phyloP scores from a whole-genome alignment of 2,113 vertebrate genomes.

The Noctilio leporinus region DNA sequence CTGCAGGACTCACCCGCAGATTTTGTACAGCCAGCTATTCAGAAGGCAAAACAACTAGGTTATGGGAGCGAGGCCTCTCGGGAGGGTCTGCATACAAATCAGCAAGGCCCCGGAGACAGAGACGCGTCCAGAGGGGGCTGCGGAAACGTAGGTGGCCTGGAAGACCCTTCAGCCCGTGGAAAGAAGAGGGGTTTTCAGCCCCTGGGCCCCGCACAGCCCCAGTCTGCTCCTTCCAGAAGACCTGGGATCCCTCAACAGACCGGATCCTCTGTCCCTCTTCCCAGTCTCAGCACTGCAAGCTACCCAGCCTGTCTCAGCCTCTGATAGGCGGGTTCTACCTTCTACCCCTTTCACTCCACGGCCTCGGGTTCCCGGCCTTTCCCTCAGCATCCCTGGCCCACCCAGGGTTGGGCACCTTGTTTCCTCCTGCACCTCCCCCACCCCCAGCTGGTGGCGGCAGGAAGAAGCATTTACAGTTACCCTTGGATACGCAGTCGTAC shows the following conservation, averaged over 20 bases:
- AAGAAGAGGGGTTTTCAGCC: accelerated
- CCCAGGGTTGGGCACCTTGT: neutral
- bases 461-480: neutral
- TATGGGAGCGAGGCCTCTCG: neutral
- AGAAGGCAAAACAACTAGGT: neutral
- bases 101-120: neutral
- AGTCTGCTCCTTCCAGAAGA: neutral
- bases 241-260: too few species aligned
- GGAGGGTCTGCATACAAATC: accelerated
- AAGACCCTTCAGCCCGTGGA: neutral
- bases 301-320: neutral
- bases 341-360: neutral
- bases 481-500: neutral
- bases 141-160: accelerated
- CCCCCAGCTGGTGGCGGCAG: too few species aligned
- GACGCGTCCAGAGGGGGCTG: neutral
- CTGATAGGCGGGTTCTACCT: accelerated
- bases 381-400: accelerated
- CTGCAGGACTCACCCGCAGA: neutral
- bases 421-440: too few species aligned
- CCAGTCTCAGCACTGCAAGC: accelerated
- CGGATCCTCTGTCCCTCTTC: too few species aligned
- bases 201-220: neutral
- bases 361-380: accelerated
- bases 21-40: neutral